A percentile compares a stretch with the other conserved stretches of the same genome.
phyloP scores from a whole-genome alignment of 2,797 vertebrate genomes.

The Parambassis ranga region DNA sequence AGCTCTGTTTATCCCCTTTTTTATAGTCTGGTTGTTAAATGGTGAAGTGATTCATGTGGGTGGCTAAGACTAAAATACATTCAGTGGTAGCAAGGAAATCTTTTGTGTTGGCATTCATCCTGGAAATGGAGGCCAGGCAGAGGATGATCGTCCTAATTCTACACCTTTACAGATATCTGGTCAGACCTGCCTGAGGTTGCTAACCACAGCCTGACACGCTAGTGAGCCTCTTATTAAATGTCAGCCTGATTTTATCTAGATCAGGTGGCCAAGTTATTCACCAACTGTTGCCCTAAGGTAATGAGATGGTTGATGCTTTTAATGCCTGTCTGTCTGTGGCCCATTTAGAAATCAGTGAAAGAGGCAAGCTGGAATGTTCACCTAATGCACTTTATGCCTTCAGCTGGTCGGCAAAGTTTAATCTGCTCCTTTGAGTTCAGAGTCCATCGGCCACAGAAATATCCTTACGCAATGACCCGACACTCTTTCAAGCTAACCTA shows the following conservation, averaged over 20 bases:
- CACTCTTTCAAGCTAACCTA: background rate
- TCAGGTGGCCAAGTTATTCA: constrained; percentile 24
- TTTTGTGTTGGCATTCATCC: background rate
- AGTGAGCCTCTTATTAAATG: constrained; percentile 27
- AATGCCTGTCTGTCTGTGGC: background rate
- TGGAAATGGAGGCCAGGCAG: background rate
- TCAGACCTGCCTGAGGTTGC: constrained; percentile 21
- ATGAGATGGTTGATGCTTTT: background rate
- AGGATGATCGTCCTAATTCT: background rate
- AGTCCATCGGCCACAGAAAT: constrained; percentile 26
- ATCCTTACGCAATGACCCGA: constrained; percentile 13
- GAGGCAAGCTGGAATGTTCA: constrained; percentile 1
- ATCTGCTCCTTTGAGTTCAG: constrained; percentile 20
- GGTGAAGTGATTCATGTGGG: background rate
- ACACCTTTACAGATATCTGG: constrained; percentile 15
- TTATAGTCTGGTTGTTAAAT: background rate
- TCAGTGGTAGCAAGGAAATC: background rate
- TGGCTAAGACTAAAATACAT: background rate
- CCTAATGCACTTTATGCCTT: constrained; percentile 18
- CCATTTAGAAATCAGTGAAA: constrained; percentile 12
- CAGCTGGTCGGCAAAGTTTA: constrained; percentile 5
- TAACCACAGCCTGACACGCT: background rate
- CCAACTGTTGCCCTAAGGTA: background rate
- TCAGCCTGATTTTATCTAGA: constrained; percentile 18
- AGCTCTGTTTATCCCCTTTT: background rate